phyloP scores from a whole-genome alignment of 2,113 vertebrate genomes.

The Oryzias javanicus region DNA sequence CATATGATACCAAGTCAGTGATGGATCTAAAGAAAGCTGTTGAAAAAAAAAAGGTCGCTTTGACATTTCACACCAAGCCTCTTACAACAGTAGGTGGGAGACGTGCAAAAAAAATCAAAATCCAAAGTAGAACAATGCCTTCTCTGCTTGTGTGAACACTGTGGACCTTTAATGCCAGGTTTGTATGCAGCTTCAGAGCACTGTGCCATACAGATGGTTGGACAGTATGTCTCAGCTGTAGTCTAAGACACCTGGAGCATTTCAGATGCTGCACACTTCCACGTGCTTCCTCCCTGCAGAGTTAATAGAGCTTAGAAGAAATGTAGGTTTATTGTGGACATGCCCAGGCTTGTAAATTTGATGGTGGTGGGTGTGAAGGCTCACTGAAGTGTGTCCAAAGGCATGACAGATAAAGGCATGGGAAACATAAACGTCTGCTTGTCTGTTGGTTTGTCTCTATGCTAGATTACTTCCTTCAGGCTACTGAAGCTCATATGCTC shows the following conservation, averaged over 20 bases:
- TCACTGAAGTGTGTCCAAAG: conserved; percentile 20
- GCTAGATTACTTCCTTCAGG: not conserved
- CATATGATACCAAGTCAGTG: too few relatives aligned
- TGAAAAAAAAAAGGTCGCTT: too few relatives aligned
- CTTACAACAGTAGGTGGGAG: too few relatives aligned
- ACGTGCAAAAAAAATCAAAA: too few relatives aligned
- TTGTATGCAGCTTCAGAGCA: too few relatives aligned
- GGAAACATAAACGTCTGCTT: conserved; percentile 2
- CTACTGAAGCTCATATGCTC: conserved; percentile 53
- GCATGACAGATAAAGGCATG: conserved; percentile 7
- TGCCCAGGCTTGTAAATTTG: conserved; percentile 3
- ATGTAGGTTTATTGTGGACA: not conserved
- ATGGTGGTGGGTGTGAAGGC: conserved; percentile 13
- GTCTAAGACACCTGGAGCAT: conserved; percentile 35
- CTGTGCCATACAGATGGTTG: too few relatives aligned
- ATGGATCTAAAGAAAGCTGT: too few relatives aligned
- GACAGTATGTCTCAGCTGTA: not conserved
- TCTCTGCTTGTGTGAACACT: too few relatives aligned
- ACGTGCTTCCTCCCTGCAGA: conserved; percentile 29
- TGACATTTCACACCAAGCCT: too few relatives aligned
- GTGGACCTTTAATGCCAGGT: too few relatives aligned
- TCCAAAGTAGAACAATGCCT: too few relatives aligned
- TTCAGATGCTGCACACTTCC: conserved; percentile 14
- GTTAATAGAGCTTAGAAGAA: not conserved
- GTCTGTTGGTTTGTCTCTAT: conserved; percentile 28